Evolutionary conservation across 2,113 vertebrate genomes (phyloP), one percentile per base, ranked within the genome.

Genomic region (Larimichthys crocea): DNA sequence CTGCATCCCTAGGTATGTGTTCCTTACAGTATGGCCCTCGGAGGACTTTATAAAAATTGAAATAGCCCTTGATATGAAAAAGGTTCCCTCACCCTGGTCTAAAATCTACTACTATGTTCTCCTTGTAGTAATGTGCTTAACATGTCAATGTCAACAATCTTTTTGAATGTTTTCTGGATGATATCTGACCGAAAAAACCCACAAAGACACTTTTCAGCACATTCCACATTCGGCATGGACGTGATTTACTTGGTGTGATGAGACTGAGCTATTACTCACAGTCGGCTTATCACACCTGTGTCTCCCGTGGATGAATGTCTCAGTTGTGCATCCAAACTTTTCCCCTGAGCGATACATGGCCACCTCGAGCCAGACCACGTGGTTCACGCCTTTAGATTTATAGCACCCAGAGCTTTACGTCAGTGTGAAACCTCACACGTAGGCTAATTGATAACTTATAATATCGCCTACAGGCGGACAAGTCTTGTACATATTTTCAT

Each of bases 211-310:
- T 29, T 24, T 42, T 68, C 52, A 74, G 42, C 69, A 53, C 63
- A 66, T 83, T 87, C 65, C 79, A 79, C 63, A 6, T 59, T 35
- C 22, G 24, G 59, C 17, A n/a, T 22, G 50, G 71, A 53, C 61
- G 60, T 80, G 85, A 89, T 90, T 89, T 80, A 83, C 67, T 71
- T 73, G 67, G 78, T 74, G 82, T 65, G 60, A 80, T 42, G 62
- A 65, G 79, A 59, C 75, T 10, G 24, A 53, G 67, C 24, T 75
- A 61, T 89, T 86, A 76, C 74, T 87, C 85, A 77, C 88, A 88
- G 83, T 84, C 53, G 61, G 83, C 80, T 91, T 89, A 82, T 92
- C 91, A 76, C 90, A 92, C 90, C 89, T 92, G 89, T 80, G 84
- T 89, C 83, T 89, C 83, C 65, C 59, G 20, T 53, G 82, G 75